phyloP scores from a whole-genome alignment of 1,140 invertebrate species.

The Ctenoplectra terminalis region DNA sequence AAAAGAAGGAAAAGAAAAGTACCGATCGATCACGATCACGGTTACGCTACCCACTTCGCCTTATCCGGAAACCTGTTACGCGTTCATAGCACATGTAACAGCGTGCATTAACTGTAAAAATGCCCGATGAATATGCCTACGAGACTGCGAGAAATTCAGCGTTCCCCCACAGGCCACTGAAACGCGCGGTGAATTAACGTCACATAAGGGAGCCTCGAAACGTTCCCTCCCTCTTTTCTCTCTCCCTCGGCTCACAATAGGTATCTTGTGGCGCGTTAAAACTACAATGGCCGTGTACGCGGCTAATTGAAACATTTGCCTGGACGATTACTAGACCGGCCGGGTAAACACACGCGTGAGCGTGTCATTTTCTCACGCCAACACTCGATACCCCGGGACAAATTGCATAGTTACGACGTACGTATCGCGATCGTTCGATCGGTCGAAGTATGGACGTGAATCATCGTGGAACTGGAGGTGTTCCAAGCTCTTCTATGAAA shows the following conservation, averaged over 20 bases:
- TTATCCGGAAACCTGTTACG: slow-evolving; percentile 20
- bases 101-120: slow-evolving; percentile 32
- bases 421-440: slow-evolving; percentile 8
- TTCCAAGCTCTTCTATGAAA: not conserved
- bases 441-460: not conserved
- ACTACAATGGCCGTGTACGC: slow-evolving; percentile 46
- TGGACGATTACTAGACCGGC: slow-evolving; percentile 55
- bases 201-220: slow-evolving; percentile 23
- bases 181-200: slow-evolving; percentile 45
- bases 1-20: too few species aligned
- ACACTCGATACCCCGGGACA: slow-evolving; percentile 30
- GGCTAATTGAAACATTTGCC: slow-evolving; percentile 67
- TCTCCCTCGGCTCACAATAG: slow-evolving; percentile 13
- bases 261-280: slow-evolving; percentile 45
- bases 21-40: not conserved
- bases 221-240: not conserved
- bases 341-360: slow-evolving; percentile 53
- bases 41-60: not conserved
- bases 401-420: slow-evolving; percentile 26
- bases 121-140: not conserved
- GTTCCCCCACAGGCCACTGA: slow-evolving; percentile 4
- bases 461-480: not conserved
- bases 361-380: slow-evolving; percentile 61
- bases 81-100: slow-evolving; percentile 10
- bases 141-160: slow-evolving; percentile 21